phyloP scores from a whole-genome alignment of 2,888 invertebrate species.

The Andrena dorsata region DNA sequence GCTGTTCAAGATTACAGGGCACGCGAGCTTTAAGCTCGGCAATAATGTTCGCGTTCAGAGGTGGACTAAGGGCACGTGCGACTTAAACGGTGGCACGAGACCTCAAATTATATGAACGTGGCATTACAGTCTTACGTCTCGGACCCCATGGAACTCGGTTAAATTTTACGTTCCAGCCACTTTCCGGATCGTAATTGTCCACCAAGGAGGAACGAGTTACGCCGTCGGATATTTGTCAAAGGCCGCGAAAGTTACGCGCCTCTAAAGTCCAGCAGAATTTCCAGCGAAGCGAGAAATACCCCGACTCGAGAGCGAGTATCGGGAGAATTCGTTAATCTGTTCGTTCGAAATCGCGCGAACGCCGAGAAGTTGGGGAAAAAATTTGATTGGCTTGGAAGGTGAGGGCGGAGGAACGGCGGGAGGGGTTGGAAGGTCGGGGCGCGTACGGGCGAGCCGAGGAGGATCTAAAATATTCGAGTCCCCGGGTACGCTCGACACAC shows the following conservation, averaged over 20 bases:
- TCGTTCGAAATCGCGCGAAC: neutral
- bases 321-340: neutral
- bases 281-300: neutral
- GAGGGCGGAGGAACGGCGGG: neutral
- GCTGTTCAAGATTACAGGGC: slow-evolving; percentile 71
- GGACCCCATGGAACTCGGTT: slow-evolving; percentile 23
- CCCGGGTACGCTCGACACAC: slow-evolving; percentile 21
- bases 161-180: slow-evolving; percentile 56
- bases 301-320: neutral
- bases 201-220: neutral
- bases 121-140: slow-evolving; percentile 59
- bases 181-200: slow-evolving; percentile 27
- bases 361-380: neutral
- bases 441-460: slow-evolving; percentile 17
- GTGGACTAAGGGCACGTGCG: slow-evolving; percentile 62
- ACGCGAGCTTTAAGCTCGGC: slow-evolving; percentile 70
- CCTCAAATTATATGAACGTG: slow-evolving; percentile 66
- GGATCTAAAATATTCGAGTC: slow-evolving; percentile 52
- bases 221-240: neutral
- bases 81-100: slow-evolving; percentile 60
- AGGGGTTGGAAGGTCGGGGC: neutral
- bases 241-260: neutral
- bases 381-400: neutral
- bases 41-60: slow-evolving; percentile 64
- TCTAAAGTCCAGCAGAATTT: neutral